phyloP scores from a whole-genome alignment of 2,113 vertebrate genomes.

The Danio rerio region GRCz12tu NC_133185.1:47161001-47161500 shows the following conservation, averaged over 20 bases:
- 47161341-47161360: not conserved
- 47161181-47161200: not conserved
- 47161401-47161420: too few species aligned
- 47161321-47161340: not conserved
- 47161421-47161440: too few species aligned
- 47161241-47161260: not conserved
- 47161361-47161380: not conserved
- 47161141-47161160: conserved; percentile 24
- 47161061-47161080: not conserved
- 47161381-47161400: not conserved
- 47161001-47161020: not conserved
- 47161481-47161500: too few species aligned
- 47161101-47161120: conserved; percentile 15
- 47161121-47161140: conserved; percentile 23
- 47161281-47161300: not conserved
- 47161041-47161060: not conserved
- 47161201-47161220: not conserved
- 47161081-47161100: conserved; percentile 6
- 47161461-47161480: too few species aligned
- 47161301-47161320: not conserved
- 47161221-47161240: not conserved
- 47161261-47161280: not conserved
- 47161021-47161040: not conserved
- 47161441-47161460: too few species aligned
- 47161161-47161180: not conserved